A percentile compares a stretch with the other conserved stretches of the same genome.
phyloP scores from a whole-genome alignment of 2,113 vertebrate genomes.

The Cynopterus brachyotis region DNA sequence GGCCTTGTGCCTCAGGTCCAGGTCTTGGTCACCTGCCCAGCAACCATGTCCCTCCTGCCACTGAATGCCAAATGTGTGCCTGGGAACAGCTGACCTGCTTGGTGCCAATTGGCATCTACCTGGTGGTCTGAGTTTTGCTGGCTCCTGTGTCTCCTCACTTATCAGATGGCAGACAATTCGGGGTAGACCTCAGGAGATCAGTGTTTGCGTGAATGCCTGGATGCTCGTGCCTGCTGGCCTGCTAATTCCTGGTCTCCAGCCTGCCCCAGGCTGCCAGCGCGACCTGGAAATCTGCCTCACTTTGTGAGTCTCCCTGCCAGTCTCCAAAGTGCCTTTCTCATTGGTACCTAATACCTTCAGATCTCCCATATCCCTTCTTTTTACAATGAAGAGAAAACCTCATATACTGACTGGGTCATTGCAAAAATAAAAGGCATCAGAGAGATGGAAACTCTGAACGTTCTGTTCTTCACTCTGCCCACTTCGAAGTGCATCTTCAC shows the following conservation, averaged over 20 bases:
- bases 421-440: background rate
- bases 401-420: background rate
- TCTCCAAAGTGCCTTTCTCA: background rate
- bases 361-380: background rate
- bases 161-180: background rate
- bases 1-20: background rate
- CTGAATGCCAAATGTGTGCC: background rate
- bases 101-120: background rate
- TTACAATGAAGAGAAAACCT: background rate
- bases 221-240: background rate
- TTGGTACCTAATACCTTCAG: background rate
- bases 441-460: too few species aligned
- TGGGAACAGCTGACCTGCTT: background rate
- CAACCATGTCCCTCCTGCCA: background rate
- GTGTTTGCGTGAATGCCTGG: background rate
- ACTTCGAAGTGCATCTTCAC: background rate
- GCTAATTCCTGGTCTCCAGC: background rate
- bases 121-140: background rate
- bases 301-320: background rate
- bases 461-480: background rate
- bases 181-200: background rate
- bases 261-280: background rate
- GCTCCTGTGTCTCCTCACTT: background rate
- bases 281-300: background rate
- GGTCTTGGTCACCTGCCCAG: background rate